These are phyloP conservation scores for Petrolisthes cinctipes DNA, from an alignment of 2,888 invertebrate species.

Conservation along the genomic window DNA sequence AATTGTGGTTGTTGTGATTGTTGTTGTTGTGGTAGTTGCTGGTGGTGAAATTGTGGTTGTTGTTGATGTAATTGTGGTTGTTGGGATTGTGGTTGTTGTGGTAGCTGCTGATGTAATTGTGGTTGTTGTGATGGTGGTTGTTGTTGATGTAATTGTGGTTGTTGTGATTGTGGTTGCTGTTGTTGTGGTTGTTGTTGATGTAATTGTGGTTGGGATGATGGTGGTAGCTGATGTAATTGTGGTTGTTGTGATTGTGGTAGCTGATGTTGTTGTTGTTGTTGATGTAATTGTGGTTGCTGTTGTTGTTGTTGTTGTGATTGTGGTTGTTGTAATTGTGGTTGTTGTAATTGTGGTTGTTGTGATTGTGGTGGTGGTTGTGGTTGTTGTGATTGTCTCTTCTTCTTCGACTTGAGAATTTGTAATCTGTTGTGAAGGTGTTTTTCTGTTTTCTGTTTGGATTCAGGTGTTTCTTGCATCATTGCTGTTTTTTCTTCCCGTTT, in stretches of 20 bases:
- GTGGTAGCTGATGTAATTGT: background rate
- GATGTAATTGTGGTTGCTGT: background rate
- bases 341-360: too few species aligned
- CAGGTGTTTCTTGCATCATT: background rate
- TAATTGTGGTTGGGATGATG: background rate
- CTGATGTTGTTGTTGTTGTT: background rate
- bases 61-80: too few species aligned
- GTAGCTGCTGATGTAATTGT: too few species aligned
- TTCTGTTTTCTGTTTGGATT: background rate
- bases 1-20: background rate
- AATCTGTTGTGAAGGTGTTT: background rate
- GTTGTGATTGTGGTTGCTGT: background rate
- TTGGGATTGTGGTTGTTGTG: background rate
- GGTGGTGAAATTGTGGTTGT: background rate
- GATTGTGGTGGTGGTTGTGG: background rate
- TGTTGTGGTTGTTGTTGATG: background rate
- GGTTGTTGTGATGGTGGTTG: background rate
- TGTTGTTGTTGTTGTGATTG: background rate
- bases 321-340: background rate
- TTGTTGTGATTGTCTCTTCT: background rate
- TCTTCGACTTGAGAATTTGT: background rate
- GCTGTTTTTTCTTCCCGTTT: background rate
- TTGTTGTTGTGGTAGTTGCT: background rate
- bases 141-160: background rate
- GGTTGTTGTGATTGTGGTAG: background rate